phyloP scores from a whole-genome alignment of 1,140 invertebrate species.

The Drosophila ironensis region DNA sequence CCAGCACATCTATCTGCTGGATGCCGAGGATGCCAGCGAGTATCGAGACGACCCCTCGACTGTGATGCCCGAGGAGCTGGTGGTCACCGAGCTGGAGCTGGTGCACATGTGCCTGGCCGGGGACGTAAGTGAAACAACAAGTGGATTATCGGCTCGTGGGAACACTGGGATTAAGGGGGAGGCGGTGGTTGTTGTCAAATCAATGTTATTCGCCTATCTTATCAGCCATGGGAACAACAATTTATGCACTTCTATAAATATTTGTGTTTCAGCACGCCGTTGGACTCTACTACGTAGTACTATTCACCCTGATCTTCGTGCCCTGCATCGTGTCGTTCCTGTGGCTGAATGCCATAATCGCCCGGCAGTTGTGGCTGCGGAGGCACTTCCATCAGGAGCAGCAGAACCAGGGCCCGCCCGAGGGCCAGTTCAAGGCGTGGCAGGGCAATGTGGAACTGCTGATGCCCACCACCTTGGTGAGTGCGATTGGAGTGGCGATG shows the following conservation, averaged over 20 bases:
- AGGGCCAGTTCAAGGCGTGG: constrained; percentile 5
- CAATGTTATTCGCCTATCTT: constrained; percentile 50
- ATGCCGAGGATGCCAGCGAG: not conserved
- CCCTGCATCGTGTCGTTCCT: constrained; percentile 83
- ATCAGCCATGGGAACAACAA: constrained; percentile 37
- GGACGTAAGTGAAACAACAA: constrained; percentile 41
- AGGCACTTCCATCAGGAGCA: constrained; percentile 48
- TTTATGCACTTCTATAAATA: constrained; percentile 30
- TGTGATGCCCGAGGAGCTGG: constrained; percentile 10
- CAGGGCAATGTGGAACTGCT: constrained; percentile 25
- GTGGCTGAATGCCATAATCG: constrained; percentile 83
- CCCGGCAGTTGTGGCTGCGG: constrained; percentile 82
- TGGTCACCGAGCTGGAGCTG: constrained; percentile 41
- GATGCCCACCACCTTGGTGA: constrained; percentile 40
- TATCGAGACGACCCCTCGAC: not conserved
- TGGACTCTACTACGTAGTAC: constrained; percentile 76
- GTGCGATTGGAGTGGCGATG: constrained; percentile 49
- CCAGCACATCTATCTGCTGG: constrained; percentile 34
- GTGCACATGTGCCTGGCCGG: constrained; percentile 50
- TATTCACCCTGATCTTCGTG: constrained; percentile 83
- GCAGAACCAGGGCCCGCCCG: constrained; percentile 26
- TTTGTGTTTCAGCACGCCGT: constrained; percentile 57
- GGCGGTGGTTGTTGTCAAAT: constrained; percentile 2
- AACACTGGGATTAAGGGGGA: not conserved
- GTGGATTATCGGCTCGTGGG: constrained; percentile 11